These are phyloP conservation scores for Eurytoma adleriae DNA, from an alignment of 2,888 invertebrate genomes.

Conservation along the genomic window DNA sequence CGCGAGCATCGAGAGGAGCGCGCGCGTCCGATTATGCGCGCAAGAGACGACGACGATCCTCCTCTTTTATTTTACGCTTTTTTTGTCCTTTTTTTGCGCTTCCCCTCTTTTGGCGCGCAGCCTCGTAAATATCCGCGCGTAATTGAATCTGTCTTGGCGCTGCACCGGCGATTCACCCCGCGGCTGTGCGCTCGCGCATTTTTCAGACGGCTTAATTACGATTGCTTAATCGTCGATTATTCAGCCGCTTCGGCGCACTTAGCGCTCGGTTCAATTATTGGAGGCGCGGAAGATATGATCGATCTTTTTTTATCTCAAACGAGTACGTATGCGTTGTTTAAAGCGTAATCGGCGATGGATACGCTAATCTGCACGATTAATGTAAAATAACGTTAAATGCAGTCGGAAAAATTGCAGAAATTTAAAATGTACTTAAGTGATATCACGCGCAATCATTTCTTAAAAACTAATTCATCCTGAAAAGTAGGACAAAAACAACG, in stretches of 20 bases:
- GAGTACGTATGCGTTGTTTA: no score
- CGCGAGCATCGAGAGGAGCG: neutral
- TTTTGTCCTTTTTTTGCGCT: neutral
- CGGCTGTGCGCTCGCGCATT: neutral
- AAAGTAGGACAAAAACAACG: no score
- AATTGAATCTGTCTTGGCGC: conserved; percentile 12
- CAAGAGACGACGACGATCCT: neutral
- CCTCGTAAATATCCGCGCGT: neutral
- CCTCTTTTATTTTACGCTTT: neutral
- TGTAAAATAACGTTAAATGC: no score
- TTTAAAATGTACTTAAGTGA: no score
- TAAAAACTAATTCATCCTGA: no score
- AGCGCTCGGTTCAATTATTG: conserved; percentile 10
- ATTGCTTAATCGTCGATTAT: conserved; percentile 19
- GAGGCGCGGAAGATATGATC: neutral
- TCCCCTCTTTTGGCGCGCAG: neutral
- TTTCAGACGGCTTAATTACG: conserved; percentile 13
- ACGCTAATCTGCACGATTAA: no score
- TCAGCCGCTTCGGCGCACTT: neutral
- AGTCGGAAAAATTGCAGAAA: no score
- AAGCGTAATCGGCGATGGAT: no score
- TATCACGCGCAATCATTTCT: no score
- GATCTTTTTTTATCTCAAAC: conserved; percentile 3
- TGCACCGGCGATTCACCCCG: neutral
- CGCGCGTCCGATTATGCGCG: neutral